Evolutionary conservation across 2,797 vertebrate genomes (phyloP), one percentile per base, ranked within the genome.

Genomic region (Discoglossus pictus): DNA sequence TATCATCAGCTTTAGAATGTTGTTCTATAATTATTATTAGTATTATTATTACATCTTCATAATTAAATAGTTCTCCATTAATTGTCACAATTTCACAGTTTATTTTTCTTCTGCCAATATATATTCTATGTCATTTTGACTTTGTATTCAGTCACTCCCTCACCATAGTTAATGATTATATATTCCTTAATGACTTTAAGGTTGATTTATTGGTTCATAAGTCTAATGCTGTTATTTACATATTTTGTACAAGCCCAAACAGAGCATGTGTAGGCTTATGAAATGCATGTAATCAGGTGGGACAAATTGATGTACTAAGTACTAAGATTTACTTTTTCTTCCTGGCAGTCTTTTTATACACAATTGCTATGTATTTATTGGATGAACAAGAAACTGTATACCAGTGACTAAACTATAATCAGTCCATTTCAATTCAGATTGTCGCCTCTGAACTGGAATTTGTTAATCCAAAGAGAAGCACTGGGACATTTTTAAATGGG

Each of bases 291-390:
- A 65, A 65, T 55, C 62, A 65, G 55, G 62, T 65, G 50, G 27
- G 51, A 65, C 62, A 65, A 65, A 65, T 54, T 65, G 62, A 65
- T 55, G 17, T 64, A 65, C 62, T 46, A 65, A 55, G 62, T 47
- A 65, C 50, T 46, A 46, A 11, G 51, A 27, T 55, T 65, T 44
- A 55, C 13, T 7, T 24, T 65, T 53, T 42, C 38, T 20, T 55
- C 27, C 15, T 65, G 17, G 39, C 25, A 20, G n/a, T 10, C 24
- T 65, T 44, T 55, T 36, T 44, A 55, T 65, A 47, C 27, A 54
- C 50, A 47, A 39, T 65, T 65, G n/a, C 62, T 55, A 55, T 55
- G 51, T 24, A 54, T 65, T 65, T 55, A 65, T 54, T 44, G 25
- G 39, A 54, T 55, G 40, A 65, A 54, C 13, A 36, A 24, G 17